These are phyloP conservation scores for Scrobipalpa atriplicella DNA, from an alignment of 2,888 invertebrate species.

Conservation along the genomic window DNA sequence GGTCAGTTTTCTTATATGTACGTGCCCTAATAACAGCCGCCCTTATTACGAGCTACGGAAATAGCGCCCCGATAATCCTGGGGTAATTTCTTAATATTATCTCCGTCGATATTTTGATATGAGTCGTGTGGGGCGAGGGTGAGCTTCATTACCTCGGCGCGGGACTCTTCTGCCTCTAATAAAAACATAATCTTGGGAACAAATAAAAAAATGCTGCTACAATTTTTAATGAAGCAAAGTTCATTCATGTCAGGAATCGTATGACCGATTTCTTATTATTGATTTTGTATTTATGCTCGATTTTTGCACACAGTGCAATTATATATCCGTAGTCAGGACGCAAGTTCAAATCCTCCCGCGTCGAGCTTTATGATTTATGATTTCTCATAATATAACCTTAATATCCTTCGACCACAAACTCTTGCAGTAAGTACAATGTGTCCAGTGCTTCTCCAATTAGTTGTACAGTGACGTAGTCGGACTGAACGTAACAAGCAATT, in stretches of 20 bases:
- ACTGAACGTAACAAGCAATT: conserved; percentile 15
- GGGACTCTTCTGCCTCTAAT: conserved; percentile 4
- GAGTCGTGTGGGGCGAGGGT: conserved; percentile 14
- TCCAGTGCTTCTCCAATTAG: not conserved
- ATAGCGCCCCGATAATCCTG: conserved; percentile 45
- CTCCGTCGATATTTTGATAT: conserved; percentile 38
- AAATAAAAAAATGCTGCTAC: conserved; percentile 22
- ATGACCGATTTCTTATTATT: no score
- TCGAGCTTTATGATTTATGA: no score
- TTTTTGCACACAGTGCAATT: no score
- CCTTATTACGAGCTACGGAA: conserved; percentile 57
- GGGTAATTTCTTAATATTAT: conserved; percentile 37
- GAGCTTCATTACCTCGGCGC: conserved; percentile 12
- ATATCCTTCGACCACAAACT: no score
- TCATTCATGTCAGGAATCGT: no score
- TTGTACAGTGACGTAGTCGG: conserved; percentile 1
- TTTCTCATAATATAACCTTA: no score
- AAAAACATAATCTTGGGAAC: conserved; percentile 12
- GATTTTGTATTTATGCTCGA: no score
- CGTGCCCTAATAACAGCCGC: conserved; percentile 56
- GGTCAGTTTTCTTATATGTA: conserved; percentile 74
- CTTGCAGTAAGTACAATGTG: not conserved
- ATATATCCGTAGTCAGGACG: no score
- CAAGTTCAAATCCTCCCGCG: no score
- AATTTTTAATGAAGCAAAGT: no score